Evolutionary conservation across 1,140 invertebrate genomes (phyloP).

Genomic region (Phymastichus coffea): DNA sequence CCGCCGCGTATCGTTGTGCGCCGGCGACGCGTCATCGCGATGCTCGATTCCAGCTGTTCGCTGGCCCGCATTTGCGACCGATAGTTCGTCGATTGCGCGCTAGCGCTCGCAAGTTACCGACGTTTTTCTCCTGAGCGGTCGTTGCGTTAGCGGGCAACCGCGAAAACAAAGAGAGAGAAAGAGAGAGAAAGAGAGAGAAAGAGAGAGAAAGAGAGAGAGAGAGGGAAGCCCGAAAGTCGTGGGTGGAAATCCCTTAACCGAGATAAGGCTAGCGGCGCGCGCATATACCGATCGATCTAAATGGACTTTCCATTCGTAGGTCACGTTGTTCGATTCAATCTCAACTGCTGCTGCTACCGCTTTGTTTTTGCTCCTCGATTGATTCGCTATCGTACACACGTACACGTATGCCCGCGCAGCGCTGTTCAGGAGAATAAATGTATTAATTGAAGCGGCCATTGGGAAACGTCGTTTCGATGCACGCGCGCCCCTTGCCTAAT

Average conservation of each 20-base stretch:
- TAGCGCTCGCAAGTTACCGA: neutral
- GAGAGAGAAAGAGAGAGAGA: neutral
- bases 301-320: constrained; percentile 1
- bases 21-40: too few relatives aligned
- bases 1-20: too few relatives aligned
- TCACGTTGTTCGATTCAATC: too few relatives aligned
- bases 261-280: constrained; percentile 10
- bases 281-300: neutral
- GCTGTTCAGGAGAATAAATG: too few relatives aligned
- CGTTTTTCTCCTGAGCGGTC: too few relatives aligned
- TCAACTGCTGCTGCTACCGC: constrained; percentile 22
- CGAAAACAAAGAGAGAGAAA: neutral
- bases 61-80: too few relatives aligned
- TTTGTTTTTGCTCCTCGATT: too few relatives aligned
- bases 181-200: neutral
- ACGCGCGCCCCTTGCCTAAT: too few relatives aligned
- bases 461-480: too few relatives aligned
- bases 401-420: neutral
- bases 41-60: too few relatives aligned
- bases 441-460: too few relatives aligned
- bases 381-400: constrained; percentile 19
- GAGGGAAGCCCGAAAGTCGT: neutral
- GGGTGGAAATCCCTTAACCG: constrained; percentile 12
- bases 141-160: neutral
- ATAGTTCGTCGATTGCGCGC: too few relatives aligned